Conservation (phyloP, 2,113 vertebrate species). For the Apus apus region DNA sequence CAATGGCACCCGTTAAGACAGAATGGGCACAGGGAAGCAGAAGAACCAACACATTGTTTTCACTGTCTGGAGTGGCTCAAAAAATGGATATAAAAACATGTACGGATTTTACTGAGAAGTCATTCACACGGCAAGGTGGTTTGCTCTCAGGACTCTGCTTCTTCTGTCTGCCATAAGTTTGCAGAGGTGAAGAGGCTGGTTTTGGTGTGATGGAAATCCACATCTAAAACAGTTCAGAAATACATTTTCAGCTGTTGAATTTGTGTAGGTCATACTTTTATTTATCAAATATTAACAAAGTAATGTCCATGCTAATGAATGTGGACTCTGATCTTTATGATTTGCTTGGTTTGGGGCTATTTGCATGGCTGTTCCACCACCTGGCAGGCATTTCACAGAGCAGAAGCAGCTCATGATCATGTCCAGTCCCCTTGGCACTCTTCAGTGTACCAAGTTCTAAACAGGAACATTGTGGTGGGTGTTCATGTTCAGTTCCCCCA, state of each 20-base stretch:
- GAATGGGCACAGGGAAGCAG: background rate
- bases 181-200: background rate
- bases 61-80: background rate
- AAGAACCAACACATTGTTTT: background rate
- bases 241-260: background rate
- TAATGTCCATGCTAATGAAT: background rate
- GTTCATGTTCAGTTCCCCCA: background rate
- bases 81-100: fast-evolving
- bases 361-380: background rate
- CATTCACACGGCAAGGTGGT: background rate
- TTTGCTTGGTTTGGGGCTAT: background rate
- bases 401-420: background rate
- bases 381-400: background rate
- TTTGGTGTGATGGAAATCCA: background rate
- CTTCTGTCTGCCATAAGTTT: background rate
- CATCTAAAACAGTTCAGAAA: background rate
- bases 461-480: background rate
- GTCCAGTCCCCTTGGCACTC: background rate
- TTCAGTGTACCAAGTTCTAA: background rate
- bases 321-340: background rate
- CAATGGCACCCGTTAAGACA: background rate
- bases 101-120: background rate
- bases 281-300: background rate
- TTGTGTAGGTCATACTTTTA: background rate
- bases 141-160: background rate